Base-by-base conservation (phyloP, 2,113 vertebrate genomes). In the Acrocephalus arundinaceus region DNA sequence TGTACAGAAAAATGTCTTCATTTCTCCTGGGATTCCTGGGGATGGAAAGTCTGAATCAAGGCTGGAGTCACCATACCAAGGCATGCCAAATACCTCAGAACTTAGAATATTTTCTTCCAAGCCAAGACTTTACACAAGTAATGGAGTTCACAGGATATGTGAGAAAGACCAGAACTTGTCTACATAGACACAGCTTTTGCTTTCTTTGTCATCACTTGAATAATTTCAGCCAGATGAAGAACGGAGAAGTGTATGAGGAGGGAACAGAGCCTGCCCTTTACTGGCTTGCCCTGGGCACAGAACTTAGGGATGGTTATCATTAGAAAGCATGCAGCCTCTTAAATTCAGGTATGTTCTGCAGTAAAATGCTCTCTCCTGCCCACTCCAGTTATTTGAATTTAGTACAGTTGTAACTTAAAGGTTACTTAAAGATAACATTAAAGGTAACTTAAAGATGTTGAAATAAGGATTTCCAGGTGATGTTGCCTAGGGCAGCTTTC, bases 11-110 rank as follows among this genome's bases (percentile, higher is more conserved):
- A 93, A 46, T 68, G 18, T 83, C 63, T 76, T 91, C 8, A 76
- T 84, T 93, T 73, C 81, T 89, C 28, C 24, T 33, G 72, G 25
- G 68, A 12, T 76, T 91, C 72, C 49, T 68, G 73, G 24, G 85
- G 74, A 31, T 89, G 81, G 90, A 91, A 95, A 89, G 39, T 80
- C 19, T 96, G 91, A 91, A n/a, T 87, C 81, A 84, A 58, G 55
- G 77, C 41, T 87, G 68, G 43, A 89, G 54, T 87, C 58, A 80
- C 67, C 39, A 24, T 83, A 87, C 58, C 77, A 89, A 76, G 58
- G 27, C 88, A 49, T 87, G 85, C 81, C 85, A 89, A 87, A 87
- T 89, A 72, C 48, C 77, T 89, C 76, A 86, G 80, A 83, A 58
- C 80, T 89, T 54, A 83, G 72, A 75, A 59, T 76, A 72, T 87